These are phyloP conservation scores for Agelas oroides DNA, from an alignment of 37 sponge, comb jelly and placozoan species.

Conservation along the genomic window DNA sequence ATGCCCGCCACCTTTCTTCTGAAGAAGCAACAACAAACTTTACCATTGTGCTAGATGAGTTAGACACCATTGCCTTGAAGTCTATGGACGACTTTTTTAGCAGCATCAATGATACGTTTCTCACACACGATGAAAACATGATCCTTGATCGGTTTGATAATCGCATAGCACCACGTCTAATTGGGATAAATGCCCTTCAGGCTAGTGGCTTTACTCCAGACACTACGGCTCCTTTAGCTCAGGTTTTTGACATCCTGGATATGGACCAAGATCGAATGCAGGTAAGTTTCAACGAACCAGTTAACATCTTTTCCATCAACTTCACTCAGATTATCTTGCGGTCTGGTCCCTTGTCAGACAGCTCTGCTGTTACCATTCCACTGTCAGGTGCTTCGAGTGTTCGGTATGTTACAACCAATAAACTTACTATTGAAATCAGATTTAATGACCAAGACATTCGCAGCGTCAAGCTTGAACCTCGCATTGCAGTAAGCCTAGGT, in stretches of 20 bases:
- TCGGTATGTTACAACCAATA: slow-evolving; percentile 35
- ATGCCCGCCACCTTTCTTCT: neutral
- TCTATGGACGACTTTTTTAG: slow-evolving; percentile 72
- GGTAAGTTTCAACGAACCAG: slow-evolving; percentile 80
- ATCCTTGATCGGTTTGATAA: slow-evolving; percentile 55
- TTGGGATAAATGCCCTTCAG: slow-evolving; percentile 53
- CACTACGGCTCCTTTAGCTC: slow-evolving; percentile 38
- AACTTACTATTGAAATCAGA: slow-evolving; percentile 31
- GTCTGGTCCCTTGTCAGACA: slow-evolving; percentile 40
- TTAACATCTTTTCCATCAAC: slow-evolving; percentile 51
- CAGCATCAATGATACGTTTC: slow-evolving; percentile 62
- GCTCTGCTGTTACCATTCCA: slow-evolving; percentile 13
- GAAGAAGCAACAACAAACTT: slow-evolving; percentile 35
- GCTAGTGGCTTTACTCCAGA: slow-evolving; percentile 54
- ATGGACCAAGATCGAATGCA: slow-evolving; percentile 61
- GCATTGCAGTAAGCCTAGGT: slow-evolving; percentile 15
- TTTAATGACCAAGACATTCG: slow-evolving; percentile 58
- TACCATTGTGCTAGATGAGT: slow-evolving; percentile 36
- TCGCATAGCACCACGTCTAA: slow-evolving; percentile 12
- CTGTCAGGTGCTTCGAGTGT: slow-evolving; percentile 49
- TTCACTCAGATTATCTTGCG: slow-evolving; percentile 30
- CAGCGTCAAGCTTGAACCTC: slow-evolving; percentile 50
- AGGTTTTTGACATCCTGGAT: slow-evolving; percentile 47
- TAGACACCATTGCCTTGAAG: slow-evolving; percentile 60
- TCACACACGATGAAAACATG: slow-evolving; percentile 40